These are phyloP conservation scores for Thecophora atra DNA, from an alignment of 2,888 invertebrate species.

Conservation along the genomic window DNA sequence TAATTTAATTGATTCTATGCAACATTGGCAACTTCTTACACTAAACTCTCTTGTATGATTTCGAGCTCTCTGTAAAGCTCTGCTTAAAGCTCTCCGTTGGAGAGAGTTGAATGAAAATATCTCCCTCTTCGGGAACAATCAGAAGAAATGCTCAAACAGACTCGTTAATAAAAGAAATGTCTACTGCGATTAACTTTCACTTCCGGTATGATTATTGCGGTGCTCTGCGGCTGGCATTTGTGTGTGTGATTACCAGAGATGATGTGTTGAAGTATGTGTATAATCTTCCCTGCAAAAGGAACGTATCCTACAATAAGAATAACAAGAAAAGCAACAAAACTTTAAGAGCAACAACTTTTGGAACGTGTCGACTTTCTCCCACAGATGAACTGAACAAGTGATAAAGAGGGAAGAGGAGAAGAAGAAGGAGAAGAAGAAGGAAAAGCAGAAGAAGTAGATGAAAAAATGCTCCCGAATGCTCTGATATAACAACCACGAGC, in stretches of 20 bases:
- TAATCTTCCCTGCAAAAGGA: conserved; percentile 45
- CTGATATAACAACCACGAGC: not conserved
- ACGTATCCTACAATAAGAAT: conserved; percentile 48
- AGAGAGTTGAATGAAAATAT: not conserved
- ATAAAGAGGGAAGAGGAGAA: conserved; percentile 4
- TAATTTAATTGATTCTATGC: not conserved
- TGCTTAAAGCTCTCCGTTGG: not conserved
- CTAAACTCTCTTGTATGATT: not conserved
- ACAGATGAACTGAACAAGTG: not conserved
- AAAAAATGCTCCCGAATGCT: no score
- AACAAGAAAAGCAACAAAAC: conserved; percentile 39
- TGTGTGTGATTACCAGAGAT: conserved; percentile 18
- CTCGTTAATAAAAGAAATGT: conserved; percentile 12
- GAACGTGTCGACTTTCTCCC: conserved; percentile 36
- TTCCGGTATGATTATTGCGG: conserved; percentile 49
- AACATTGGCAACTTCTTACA: not conserved
- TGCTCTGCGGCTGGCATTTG: not conserved
- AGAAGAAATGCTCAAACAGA: not conserved
- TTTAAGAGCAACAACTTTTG: no score
- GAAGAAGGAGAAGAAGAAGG: no score
- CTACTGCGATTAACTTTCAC: conserved; percentile 42
- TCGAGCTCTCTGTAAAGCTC: not conserved
- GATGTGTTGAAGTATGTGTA: conserved; percentile 41
- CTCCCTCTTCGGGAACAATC: not conserved
- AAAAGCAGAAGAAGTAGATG: no score